Conservation (phyloP, 2,888 invertebrate species). For the Drosophila paramelanica region DNA sequence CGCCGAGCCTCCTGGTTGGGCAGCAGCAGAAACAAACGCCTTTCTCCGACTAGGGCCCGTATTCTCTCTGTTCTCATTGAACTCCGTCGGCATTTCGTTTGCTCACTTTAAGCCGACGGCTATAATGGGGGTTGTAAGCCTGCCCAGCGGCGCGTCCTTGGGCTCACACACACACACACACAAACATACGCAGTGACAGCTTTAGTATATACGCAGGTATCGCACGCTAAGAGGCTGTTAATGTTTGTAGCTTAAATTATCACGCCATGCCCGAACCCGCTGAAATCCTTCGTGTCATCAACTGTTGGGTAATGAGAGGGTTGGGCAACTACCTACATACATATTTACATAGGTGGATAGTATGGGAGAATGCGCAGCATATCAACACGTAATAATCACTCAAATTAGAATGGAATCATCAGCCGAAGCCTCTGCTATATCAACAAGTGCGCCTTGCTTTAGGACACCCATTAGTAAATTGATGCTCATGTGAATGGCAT, state of each 20-base stretch:
- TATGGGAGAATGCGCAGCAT: conserved; percentile 25
- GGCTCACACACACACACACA: conserved; percentile 8
- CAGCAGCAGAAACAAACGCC: conserved; percentile 31
- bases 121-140: conserved; percentile 42
- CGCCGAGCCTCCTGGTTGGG: conserved; percentile 70
- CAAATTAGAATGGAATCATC: conserved; percentile 43
- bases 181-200: neutral
- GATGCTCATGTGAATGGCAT: conserved; percentile 23
- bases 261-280: conserved; percentile 7
- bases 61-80: conserved; percentile 5
- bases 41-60: conserved; percentile 16
- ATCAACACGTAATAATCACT: conserved; percentile 57
- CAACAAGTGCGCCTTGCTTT: conserved; percentile 56
- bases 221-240: conserved; percentile 18
- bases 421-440: conserved; percentile 53
- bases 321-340: neutral
- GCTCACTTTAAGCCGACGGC: conserved; percentile 37
- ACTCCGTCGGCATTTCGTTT: conserved; percentile 52
- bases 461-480: conserved; percentile 63
- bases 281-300: conserved; percentile 12
- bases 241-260: conserved; percentile 26
- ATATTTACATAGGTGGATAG: neutral
- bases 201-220: conserved; percentile 22
- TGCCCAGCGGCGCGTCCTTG: conserved; percentile 51
- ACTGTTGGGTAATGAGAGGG: neutral